Conservation (phyloP, 2,797 vertebrate genomes). For the Acanthis flammea region DNA sequence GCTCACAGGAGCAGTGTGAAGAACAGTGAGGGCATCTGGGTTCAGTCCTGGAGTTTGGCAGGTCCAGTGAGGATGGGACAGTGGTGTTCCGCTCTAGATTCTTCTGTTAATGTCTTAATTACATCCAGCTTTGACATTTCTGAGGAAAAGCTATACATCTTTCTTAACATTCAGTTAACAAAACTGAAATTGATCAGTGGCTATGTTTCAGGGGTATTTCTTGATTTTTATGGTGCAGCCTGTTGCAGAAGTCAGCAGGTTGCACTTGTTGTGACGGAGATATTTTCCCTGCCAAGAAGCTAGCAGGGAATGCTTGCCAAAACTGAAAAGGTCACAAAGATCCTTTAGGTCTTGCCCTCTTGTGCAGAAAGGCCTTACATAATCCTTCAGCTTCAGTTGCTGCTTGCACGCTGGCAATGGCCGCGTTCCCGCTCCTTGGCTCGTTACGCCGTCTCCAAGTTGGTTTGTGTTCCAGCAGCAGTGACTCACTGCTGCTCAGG, state of each 20-base stretch:
- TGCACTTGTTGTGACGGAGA: neutral
- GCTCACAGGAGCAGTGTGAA: neutral
- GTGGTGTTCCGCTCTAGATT: neutral
- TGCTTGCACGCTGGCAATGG: neutral
- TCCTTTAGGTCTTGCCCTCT: neutral
- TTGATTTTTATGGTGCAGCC: neutral
- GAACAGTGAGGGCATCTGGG: neutral
- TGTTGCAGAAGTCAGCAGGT: neutral
- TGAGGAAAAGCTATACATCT: neutral
- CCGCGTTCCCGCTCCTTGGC: neutral
- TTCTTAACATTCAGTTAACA: neutral
- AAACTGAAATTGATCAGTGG: neutral
- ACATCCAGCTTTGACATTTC: neutral
- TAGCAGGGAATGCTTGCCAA: neutral
- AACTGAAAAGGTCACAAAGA: neutral
- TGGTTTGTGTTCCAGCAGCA: slow-evolving; percentile 18
- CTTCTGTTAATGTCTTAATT: neutral
- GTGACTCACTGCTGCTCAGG: slow-evolving; percentile 62
- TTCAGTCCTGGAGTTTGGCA: neutral
- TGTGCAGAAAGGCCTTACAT: neutral
- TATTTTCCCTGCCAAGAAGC: accelerated
- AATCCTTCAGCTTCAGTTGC: neutral
- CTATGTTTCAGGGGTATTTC: neutral
- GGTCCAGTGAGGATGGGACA: neutral
- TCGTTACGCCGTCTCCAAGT: neutral